phyloP scores from a whole-genome alignment of 2,113 vertebrate genomes.

The Dendropsophus ebraccatus region DNA sequence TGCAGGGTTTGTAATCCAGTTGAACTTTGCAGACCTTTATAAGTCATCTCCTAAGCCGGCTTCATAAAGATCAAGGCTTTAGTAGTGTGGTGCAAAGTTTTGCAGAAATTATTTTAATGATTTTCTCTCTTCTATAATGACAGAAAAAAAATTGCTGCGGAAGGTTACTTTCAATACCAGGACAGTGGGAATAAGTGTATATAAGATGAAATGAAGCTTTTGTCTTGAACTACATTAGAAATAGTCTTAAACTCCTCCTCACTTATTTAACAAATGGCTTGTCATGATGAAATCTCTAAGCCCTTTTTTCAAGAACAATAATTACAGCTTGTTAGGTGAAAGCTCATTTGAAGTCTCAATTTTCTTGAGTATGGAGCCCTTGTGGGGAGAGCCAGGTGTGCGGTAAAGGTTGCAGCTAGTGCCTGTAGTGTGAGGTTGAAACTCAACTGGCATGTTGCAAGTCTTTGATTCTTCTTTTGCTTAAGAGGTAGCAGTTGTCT shows the following conservation, averaged over 20 bases:
- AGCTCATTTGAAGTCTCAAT: slow-evolving; percentile 95
- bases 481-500: slow-evolving; percentile 79
- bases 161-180: slow-evolving; percentile 74
- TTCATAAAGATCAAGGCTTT: slow-evolving; percentile 64
- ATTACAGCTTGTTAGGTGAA: slow-evolving; percentile 84
- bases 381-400: slow-evolving; percentile 84
- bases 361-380: slow-evolving; percentile 82
- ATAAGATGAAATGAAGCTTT: slow-evolving; percentile 87
- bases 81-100: slow-evolving; percentile 69
- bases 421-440: slow-evolving; percentile 73
- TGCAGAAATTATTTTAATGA: slow-evolving; percentile 78
- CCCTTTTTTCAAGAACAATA: slow-evolving; percentile 81
- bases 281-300: slow-evolving; percentile 76
- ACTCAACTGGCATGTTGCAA: slow-evolving; percentile 82
- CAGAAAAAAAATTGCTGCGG: slow-evolving; percentile 78
- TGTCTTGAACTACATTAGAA: slow-evolving; percentile 89
- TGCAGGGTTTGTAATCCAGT: not conserved
- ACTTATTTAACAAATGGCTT: slow-evolving; percentile 80
- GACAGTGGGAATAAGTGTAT: slow-evolving; percentile 90
- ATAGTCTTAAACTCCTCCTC: slow-evolving; percentile 88
- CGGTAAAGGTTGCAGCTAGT: slow-evolving; percentile 66
- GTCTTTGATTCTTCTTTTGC: slow-evolving; percentile 84
- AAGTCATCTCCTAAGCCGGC: not conserved
- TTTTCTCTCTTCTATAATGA: slow-evolving; percentile 79
- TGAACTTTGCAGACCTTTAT: slow-evolving; percentile 25